Conservation (phyloP, 2,113 vertebrate genomes). For the Ciconia maguari region DNA sequence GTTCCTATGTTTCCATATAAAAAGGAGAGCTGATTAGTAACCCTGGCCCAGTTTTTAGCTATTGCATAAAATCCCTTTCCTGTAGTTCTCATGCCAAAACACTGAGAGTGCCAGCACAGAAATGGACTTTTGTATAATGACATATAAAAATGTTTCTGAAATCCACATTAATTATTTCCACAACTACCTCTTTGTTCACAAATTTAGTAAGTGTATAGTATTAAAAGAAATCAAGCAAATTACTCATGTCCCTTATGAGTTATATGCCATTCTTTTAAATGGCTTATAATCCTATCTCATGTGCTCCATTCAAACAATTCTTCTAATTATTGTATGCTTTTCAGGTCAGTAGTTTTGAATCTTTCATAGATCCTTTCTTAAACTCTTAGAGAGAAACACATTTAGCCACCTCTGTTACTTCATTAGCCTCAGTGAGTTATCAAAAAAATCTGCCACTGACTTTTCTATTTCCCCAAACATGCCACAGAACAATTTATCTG, state of each 20-base stretch:
- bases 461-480: conserved; percentile 6
- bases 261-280: background rate
- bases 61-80: background rate
- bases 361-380: background rate
- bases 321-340: background rate
- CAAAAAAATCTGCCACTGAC: background rate
- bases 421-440: background rate
- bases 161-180: background rate
- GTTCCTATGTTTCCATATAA: background rate
- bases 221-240: background rate
- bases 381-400: background rate
- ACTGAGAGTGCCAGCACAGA: background rate
- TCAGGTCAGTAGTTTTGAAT: background rate
- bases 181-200: background rate
- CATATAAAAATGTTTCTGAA: background rate
- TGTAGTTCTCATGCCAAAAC: background rate
- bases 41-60: background rate
- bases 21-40: background rate
- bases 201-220: background rate
- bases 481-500: conserved; percentile 6
- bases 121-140: background rate
- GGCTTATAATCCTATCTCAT: background rate
- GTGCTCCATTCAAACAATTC: background rate
- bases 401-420: background rate
- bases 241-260: background rate